These are phyloP conservation scores for Drosophila dunni DNA, from an alignment of 1,140 invertebrate species.

Conservation along the genomic window DNA sequence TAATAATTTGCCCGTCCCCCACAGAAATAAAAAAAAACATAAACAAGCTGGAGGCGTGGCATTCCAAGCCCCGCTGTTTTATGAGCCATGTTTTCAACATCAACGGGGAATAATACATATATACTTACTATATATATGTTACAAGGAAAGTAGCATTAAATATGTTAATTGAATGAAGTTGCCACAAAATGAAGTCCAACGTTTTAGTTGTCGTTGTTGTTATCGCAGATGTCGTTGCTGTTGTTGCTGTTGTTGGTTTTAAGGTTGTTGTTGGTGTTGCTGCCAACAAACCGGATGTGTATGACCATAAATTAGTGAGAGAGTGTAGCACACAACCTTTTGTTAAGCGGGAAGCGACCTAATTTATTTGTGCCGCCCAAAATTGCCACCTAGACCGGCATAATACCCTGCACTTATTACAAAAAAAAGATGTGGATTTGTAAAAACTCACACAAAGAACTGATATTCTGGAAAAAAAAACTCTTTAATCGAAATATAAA, in stretches of 20 bases:
- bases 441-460: too few species aligned
- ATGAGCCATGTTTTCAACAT: conserved; percentile 33
- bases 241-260: conserved; percentile 16
- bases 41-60: not conserved
- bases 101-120: not conserved
- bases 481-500: too few species aligned
- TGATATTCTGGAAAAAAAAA: too few species aligned
- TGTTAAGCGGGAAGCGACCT: too few species aligned
- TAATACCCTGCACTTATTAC: too few species aligned
- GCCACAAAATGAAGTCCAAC: conserved; percentile 51
- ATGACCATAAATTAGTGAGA: conserved; percentile 60
- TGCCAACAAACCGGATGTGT: conserved; percentile 36
- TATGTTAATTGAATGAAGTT: conserved; percentile 66
- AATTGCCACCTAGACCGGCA: too few species aligned
- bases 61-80: conserved; percentile 24
- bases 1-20: conserved; percentile 62
- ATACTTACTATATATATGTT: not conserved
- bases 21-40: conserved; percentile 3
- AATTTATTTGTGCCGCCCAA: not conserved
- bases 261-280: conserved; percentile 3
- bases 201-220: conserved; percentile 12
- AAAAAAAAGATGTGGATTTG: too few species aligned
- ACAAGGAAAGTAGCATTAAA: conserved; percentile 42
- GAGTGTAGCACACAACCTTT: not conserved
- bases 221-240: conserved; percentile 3